Base-by-base conservation (phyloP, 2,888 invertebrate species). In the Lasioglossum vierecki region DNA sequence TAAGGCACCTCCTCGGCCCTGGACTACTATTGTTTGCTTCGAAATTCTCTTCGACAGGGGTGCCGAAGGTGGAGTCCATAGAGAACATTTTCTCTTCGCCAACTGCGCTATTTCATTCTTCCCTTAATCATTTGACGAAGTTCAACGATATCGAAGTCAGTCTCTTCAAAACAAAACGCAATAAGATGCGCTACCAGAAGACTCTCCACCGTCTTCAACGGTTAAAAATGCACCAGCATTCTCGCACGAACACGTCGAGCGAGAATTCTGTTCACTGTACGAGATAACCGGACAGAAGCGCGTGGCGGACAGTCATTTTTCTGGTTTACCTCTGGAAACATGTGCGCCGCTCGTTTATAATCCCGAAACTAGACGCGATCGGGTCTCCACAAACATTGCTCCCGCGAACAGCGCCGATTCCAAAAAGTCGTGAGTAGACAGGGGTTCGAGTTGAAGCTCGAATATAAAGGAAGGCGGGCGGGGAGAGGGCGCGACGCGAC, bases 281-380 rank as follows among this genome's bases (percentile, higher is more conserved):
- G 57, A 73, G 84, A 76, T 60, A 77, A 75, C 57, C 63, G 74
- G 71, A 80, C 77, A 66, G 84, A 78, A n/a, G 78, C 70, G 77
- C 46, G 74, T 46, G 85, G 85, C 75, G 84, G 85, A 77, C 80
- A 66, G 84, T 85, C 80, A 85, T 87, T 89, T 88, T 88, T 88
- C 88, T 79, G 83, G 79, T 87, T 84, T 88, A 88, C 88, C 86
- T 79, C 78, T 80, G 85, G 80, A 84, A 89, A 80, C 82, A 77
- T 71, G 82, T 76, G 79, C 79, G 46, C 46, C 18, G 80, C 80
- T 90, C 91, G 91, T 92, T 92, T 90, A 90, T 91, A 92, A 93
- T 89, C 86, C 89, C 80, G 13, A 82, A 92, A 91, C 91, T 91
- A 92, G 91, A 88, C 89, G 88, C 79, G 84, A 80, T 86, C 88